A percentile compares a stretch with the other conserved stretches of the same genome.
These are phyloP conservation scores for Aurelia aurita complex sp. Pacific DNA, from an alignment of 30 jellyfish, hydroid and myxozoan species.

Conservation along the genomic window DNA sequence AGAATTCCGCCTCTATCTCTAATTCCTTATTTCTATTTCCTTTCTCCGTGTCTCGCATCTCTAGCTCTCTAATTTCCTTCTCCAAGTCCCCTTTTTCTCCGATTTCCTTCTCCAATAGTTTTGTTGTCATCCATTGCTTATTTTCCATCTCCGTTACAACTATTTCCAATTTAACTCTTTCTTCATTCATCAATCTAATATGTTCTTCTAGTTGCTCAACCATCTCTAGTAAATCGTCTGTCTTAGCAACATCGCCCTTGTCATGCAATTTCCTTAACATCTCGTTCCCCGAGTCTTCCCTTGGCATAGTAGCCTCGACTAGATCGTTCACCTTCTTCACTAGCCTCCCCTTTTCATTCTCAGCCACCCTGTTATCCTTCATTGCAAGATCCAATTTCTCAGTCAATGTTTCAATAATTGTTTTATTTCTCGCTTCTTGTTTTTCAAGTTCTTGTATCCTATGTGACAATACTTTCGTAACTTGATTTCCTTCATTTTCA, in stretches of 20 bases:
- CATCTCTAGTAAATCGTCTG: neutral
- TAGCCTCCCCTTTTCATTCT: neutral
- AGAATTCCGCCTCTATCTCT: neutral
- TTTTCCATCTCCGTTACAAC: constrained; percentile 16
- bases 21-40: neutral
- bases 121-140: neutral
- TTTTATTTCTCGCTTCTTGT: constrained; percentile 19
- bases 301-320: constrained; percentile 2
- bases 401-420: neutral
- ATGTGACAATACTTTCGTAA: constrained; percentile 15
- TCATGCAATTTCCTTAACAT: neutral
- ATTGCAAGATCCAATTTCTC: constrained; percentile 5
- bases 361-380: neutral
- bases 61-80: neutral
- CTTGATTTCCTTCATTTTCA: constrained; percentile 26
- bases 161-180: neutral
- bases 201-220: neutral
- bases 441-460: constrained; percentile 40
- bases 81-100: constrained; percentile 10
- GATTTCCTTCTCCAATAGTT: neutral
- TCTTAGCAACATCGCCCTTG: too few relatives aligned
- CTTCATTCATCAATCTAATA: neutral
- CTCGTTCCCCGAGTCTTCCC: neutral
- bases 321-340: neutral
- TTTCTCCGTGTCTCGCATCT: neutral